Evolutionary conservation across 2,888 invertebrate genomes (phyloP).

Genomic region (Hypomecis punctinalis): DNA sequence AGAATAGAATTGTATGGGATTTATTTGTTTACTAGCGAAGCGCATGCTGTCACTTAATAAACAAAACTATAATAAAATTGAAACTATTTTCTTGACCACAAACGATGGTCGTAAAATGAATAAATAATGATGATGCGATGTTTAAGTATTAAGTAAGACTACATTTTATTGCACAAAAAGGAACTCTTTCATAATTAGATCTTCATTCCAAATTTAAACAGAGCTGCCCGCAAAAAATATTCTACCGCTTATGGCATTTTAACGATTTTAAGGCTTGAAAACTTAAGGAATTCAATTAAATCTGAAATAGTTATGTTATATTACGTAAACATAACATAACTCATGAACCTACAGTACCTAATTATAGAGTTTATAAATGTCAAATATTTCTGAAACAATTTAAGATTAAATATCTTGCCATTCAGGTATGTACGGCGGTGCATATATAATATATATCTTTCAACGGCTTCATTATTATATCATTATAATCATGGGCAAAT

Average conservation of each 20-base stretch:
- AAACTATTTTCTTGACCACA: background rate
- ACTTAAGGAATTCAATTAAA: background rate
- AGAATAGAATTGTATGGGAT: background rate
- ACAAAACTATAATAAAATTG: background rate
- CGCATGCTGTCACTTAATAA: no score
- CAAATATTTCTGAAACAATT: background rate
- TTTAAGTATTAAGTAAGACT: no score
- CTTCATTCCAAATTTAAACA: no score
- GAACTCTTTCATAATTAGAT: no score
- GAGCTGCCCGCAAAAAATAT: background rate
- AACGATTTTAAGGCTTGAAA: background rate
- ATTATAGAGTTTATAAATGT: background rate
- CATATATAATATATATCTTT: no score
- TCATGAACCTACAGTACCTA: no score
- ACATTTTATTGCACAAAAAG: slow-evolving; percentile 9
- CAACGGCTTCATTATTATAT: no score
- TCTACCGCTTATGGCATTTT: slow-evolving; percentile 1
- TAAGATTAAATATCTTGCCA: background rate
- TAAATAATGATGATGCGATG: background rate
- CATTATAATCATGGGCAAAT: no score
- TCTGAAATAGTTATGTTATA: background rate
- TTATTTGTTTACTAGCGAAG: background rate
- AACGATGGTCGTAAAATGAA: background rate
- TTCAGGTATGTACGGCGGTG: background rate
- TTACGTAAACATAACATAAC: background rate